phyloP scores from a whole-genome alignment of 1,140 invertebrate species.

The Euglossa dilemma region DNA sequence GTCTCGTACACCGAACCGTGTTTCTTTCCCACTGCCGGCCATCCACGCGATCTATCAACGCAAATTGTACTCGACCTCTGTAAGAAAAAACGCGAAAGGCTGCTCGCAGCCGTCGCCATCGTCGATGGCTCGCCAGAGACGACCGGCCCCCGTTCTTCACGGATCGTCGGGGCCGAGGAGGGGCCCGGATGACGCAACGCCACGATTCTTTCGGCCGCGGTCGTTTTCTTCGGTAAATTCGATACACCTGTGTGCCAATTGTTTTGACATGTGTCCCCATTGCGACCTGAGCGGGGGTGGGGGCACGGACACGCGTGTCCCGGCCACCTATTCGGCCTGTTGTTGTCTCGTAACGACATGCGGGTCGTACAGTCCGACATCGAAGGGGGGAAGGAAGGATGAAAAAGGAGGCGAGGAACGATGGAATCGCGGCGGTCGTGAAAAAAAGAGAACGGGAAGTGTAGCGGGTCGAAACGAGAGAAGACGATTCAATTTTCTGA shows the following conservation, averaged over 20 bases:
- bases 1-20: too few species aligned
- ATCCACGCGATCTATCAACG: background rate
- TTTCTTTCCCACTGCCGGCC: background rate
- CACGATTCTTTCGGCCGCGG: slow-evolving; percentile 63
- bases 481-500: slow-evolving; percentile 79
- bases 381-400: slow-evolving; percentile 40
- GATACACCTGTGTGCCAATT: slow-evolving; percentile 79
- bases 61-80: background rate
- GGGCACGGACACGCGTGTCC: slow-evolving; percentile 59
- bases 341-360: slow-evolving; percentile 70
- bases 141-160: slow-evolving; percentile 7
- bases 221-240: slow-evolving; percentile 69
- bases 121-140: slow-evolving; percentile 33
- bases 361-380: slow-evolving; percentile 73
- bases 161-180: background rate
- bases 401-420: background rate
- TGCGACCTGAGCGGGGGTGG: slow-evolving; percentile 63
- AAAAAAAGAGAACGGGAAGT: slow-evolving; percentile 38
- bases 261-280: slow-evolving; percentile 81
- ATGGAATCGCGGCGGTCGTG: background rate
- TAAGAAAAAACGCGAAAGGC: background rate
- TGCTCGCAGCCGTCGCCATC: background rate
- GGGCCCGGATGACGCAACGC: slow-evolving; percentile 56
- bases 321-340: slow-evolving; percentile 63
- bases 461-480: background rate